Conservation (phyloP, 1,140 invertebrate species). For the Bombus waltoni region DNA sequence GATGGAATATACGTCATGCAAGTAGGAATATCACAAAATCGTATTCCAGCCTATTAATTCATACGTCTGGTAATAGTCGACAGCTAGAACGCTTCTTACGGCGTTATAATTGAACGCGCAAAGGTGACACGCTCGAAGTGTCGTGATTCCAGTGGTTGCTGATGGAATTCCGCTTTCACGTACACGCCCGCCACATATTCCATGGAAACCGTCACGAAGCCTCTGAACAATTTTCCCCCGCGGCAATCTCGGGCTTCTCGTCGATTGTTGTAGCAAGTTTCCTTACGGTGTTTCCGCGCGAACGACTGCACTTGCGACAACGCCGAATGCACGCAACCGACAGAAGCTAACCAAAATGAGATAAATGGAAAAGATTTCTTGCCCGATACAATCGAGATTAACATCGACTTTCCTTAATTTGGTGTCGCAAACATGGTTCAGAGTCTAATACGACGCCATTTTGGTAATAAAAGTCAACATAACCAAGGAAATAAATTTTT, state of each 20-base stretch:
- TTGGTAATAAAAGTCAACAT: not conserved
- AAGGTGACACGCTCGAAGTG: slow-evolving; percentile 38
- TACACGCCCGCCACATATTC: slow-evolving; percentile 31
- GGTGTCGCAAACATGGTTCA: too few relatives aligned
- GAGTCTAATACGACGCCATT: not conserved
- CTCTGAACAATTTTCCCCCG: slow-evolving; percentile 48
- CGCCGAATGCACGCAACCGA: not conserved
- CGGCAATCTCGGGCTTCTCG: slow-evolving; percentile 38
- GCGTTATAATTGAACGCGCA: slow-evolving; percentile 17
- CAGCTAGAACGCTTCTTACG: not conserved
- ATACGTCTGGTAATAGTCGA: not conserved
- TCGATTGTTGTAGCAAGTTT: slow-evolving; percentile 45
- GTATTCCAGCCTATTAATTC: not conserved
- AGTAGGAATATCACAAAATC: not conserved
- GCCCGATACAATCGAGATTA: not conserved
- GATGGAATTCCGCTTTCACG: slow-evolving; percentile 36
- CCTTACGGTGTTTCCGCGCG: slow-evolving; percentile 11
- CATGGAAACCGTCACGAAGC: slow-evolving; percentile 45
- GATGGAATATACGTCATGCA: too few relatives aligned
- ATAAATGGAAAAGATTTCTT: not conserved
- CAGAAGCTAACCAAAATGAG: not conserved
- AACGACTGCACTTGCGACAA: slow-evolving; percentile 38
- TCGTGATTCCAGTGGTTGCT: slow-evolving; percentile 41
- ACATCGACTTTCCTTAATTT: not conserved
- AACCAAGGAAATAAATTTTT: not conserved